Evolutionary conservation across 2,888 invertebrate genomes (phyloP).

Genomic region (Tachina grossa): DNA sequence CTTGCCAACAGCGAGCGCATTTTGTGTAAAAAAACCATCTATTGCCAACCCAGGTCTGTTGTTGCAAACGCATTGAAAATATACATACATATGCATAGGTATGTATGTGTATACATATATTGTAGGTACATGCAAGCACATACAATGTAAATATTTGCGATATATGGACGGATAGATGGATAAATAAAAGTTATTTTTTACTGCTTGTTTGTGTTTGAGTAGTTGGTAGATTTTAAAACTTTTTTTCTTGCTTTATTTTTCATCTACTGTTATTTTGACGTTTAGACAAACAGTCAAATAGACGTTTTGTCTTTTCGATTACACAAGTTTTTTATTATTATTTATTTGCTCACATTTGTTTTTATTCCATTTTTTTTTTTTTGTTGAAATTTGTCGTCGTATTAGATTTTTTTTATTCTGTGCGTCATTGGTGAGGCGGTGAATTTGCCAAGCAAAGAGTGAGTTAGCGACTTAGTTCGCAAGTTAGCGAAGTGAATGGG

Average conservation of each 20-base stretch:
- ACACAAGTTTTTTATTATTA: constrained; percentile 47
- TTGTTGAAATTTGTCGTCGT: constrained; percentile 54
- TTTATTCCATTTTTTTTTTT: constrained; percentile 34
- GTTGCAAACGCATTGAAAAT: constrained; percentile 43
- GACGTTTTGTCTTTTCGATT: constrained; percentile 62
- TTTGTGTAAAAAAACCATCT: constrained; percentile 24
- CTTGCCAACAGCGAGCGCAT: constrained; percentile 10
- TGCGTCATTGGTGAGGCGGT: not conserved
- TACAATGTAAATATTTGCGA: constrained; percentile 12
- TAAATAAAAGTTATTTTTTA: constrained; percentile 32
- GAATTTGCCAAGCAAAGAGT: not conserved
- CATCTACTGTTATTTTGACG: constrained; percentile 45
- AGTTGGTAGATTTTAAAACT: constrained; percentile 27
- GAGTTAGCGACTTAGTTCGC: constrained; percentile 17
- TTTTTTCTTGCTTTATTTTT: constrained; percentile 19
- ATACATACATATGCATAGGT: no score
- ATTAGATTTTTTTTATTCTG: not conserved
- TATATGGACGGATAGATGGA: constrained; percentile 23
- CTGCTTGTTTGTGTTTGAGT: constrained; percentile 6
- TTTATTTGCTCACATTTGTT: constrained; percentile 52
- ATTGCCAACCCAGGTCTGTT: constrained; percentile 19
- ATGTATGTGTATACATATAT: not conserved
- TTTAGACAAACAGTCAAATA: constrained; percentile 60
- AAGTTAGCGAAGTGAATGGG: constrained; percentile 45
- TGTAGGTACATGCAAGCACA: not conserved